Evolutionary conservation across 2,888 invertebrate genomes (phyloP).

Genomic region (Acronicta aceris): DNA sequence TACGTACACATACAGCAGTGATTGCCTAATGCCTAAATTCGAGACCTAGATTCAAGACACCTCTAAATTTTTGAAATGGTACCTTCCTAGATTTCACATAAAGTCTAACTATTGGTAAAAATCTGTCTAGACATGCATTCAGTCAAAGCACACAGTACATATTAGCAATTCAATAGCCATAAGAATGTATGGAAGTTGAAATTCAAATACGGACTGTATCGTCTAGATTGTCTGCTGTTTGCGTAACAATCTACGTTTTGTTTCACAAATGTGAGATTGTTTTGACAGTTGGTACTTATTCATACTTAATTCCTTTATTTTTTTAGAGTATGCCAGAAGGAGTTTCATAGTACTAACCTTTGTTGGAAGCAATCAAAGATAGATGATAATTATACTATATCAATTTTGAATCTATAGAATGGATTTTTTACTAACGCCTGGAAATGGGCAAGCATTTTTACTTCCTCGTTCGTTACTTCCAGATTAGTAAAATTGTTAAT

Average conservation of each 20-base stretch:
- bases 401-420: no score
- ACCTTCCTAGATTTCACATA: no score
- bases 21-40: no score
- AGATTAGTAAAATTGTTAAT: no score
- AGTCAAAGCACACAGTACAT: conserved; percentile 8
- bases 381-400: no score
- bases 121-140: conserved; percentile 6
- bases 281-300: conserved; percentile 8
- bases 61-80: no score
- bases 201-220: conserved; percentile 35
- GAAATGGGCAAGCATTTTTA: not conserved
- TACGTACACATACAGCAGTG: no score
- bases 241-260: conserved; percentile 20
- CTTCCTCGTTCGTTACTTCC: not conserved
- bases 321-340: not conserved
- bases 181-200: conserved; percentile 23
- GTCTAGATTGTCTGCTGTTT: conserved; percentile 35
- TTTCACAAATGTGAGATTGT: conserved; percentile 20
- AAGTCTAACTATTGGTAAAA: no score
- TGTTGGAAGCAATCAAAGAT: no score
- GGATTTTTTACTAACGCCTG: not conserved
- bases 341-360: no score
- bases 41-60: no score
- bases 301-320: conserved; percentile 6
- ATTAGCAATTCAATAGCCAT: conserved; percentile 33